phyloP scores from a whole-genome alignment of 1,140 invertebrate genomes.

The Brachionus plicatilis region DNA sequence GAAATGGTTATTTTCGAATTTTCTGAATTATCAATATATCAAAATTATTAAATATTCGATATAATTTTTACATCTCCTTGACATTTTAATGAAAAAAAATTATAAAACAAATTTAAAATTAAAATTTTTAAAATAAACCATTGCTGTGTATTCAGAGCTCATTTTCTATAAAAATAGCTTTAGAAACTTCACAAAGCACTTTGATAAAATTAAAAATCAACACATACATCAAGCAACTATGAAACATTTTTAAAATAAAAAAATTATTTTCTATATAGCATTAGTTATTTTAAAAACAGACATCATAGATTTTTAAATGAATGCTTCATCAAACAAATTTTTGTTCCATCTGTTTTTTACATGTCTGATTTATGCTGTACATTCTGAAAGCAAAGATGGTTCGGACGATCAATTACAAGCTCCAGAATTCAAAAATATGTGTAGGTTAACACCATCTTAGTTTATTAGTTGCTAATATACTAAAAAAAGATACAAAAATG shows the following conservation, averaged over 20 bases:
- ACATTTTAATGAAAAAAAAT: too few species aligned
- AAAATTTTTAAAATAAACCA: too few species aligned
- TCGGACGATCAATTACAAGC: not conserved
- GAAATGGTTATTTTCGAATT: too few species aligned
- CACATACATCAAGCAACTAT: not conserved
- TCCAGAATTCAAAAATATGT: not conserved
- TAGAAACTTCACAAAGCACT: not conserved
- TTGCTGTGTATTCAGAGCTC: too few species aligned
- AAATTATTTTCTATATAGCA: not conserved
- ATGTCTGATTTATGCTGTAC: not conserved
- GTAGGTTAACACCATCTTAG: not conserved
- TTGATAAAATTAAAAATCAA: not conserved
- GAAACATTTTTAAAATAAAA: not conserved
- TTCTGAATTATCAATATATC: too few species aligned
- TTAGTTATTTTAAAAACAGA: not conserved
- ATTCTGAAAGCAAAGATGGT: not conserved
- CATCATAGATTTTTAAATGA: not conserved
- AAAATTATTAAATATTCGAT: too few species aligned
- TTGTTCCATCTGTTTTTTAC: not conserved
- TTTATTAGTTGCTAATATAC: not conserved
- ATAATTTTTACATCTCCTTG: too few species aligned
- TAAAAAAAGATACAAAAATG: slow-evolving; percentile 5
- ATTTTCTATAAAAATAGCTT: not conserved
- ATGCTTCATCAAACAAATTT: not conserved
- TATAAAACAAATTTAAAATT: too few species aligned